Conservation (phyloP, 2,888 invertebrate genomes). For the Phyto melanocephala region DNA sequence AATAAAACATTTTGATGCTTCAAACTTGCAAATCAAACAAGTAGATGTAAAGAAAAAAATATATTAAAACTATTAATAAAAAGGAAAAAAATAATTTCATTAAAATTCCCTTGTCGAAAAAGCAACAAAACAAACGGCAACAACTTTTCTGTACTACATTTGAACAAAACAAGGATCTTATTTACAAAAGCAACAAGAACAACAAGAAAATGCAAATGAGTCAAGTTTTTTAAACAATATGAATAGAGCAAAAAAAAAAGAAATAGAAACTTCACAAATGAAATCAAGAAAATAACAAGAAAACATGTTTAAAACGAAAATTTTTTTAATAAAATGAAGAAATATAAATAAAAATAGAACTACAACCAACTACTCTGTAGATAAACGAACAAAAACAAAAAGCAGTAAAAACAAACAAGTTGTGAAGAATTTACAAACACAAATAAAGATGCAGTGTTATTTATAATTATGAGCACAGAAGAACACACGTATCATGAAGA, state of each 20-base stretch:
- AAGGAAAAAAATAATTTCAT: conserved; percentile 51
- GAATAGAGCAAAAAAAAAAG: not conserved
- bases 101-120: conserved; percentile 43
- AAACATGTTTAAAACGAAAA: conserved; percentile 19
- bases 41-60: conserved; percentile 3
- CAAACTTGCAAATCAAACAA: conserved; percentile 34
- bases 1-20: conserved; percentile 52
- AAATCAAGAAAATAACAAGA: conserved; percentile 41
- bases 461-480: not conserved
- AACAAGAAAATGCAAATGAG: conserved; percentile 55
- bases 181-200: conserved; percentile 14
- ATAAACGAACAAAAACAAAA: not conserved
- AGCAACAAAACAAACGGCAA: conserved; percentile 46
- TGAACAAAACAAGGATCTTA: conserved; percentile 10
- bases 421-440: conserved; percentile 3
- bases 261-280: conserved; percentile 21
- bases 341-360: not conserved
- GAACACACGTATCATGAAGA: not conserved
- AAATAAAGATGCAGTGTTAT: conserved; percentile 6
- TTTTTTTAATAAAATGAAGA: not conserved
- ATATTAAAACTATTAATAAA: conserved; percentile 16
- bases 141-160: conserved; percentile 37
- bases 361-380: not conserved
- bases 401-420: conserved; percentile 7
- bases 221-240: conserved; percentile 41